A percentile compares a stretch with the other conserved stretches of the same genome.
phyloP scores from a whole-genome alignment of 2,888 invertebrate species.

The Cosmopolites sordidus region DNA sequence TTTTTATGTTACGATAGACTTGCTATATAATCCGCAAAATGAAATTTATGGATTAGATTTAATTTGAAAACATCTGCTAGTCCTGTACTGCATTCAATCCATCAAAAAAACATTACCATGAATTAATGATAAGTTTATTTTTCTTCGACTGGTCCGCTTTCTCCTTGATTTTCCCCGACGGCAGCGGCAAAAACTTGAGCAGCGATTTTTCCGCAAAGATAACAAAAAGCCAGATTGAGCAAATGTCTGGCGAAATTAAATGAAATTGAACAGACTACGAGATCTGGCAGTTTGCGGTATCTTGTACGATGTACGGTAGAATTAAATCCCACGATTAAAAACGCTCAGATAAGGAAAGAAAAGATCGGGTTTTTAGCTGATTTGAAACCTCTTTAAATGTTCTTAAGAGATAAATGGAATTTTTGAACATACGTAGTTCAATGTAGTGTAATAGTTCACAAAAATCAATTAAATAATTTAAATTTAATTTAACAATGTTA shows the following conservation, averaged over 20 bases:
- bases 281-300: constrained; percentile 25
- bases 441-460: too few species aligned
- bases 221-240: constrained; percentile 39
- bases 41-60: neutral
- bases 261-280: constrained; percentile 42
- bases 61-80: constrained; percentile 7
- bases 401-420: too few species aligned
- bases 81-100: constrained; percentile 10
- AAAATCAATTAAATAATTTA: too few species aligned
- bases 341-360: neutral
- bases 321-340: constrained; percentile 16
- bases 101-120: constrained; percentile 16
- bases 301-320: constrained; percentile 20
- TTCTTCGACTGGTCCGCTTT: constrained; percentile 5
- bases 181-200: constrained; percentile 16
- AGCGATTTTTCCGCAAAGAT: constrained; percentile 32
- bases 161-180: neutral
- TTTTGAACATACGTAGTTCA: too few species aligned
- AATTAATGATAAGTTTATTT: constrained; percentile 20
- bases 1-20: too few species aligned
- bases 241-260: constrained; percentile 45
- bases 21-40: too few species aligned
- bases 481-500: too few species aligned
- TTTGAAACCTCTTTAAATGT: neutral
- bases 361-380: neutral